Evolutionary conservation across 2,888 invertebrate species (phyloP).

Genomic region (Latheticus oryzae): DNA sequence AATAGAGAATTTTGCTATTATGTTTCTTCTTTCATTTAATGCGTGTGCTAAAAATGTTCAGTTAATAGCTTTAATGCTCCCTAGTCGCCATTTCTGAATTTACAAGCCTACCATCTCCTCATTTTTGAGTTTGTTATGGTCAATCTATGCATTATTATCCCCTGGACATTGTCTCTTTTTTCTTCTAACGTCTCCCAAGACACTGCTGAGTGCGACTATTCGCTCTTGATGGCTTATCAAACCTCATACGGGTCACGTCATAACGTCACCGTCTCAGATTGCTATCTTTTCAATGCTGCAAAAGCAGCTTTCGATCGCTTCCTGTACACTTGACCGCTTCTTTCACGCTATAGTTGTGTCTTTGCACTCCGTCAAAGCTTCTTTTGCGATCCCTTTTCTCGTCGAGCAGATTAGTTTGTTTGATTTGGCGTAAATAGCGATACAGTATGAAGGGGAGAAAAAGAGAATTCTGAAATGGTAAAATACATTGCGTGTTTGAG

Average conservation of each 20-base stretch:
- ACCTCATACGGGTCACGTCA: constrained; percentile 25
- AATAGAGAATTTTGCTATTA: no score
- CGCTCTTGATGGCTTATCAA: constrained; percentile 36
- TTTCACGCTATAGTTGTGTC: constrained; percentile 32
- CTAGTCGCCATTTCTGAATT: no score
- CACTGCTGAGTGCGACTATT: constrained; percentile 1
- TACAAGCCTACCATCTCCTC: no score
- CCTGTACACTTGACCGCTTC: constrained; percentile 38
- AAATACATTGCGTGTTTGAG: constrained; percentile 43
- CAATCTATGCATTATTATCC: constrained; percentile 21
- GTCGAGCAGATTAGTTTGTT: constrained; percentile 54
- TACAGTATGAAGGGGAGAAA: constrained; percentile 43
- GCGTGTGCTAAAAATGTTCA: no score
- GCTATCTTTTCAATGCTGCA: constrained; percentile 35
- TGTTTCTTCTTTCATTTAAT: no score
- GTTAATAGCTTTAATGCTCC: no score
- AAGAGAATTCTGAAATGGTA: constrained; percentile 18
- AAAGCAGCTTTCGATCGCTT: constrained; percentile 23
- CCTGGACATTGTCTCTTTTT: constrained; percentile 3
- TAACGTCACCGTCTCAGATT: constrained; percentile 23
- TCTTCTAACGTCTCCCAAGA: constrained; percentile 25
- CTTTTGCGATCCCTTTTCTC: constrained; percentile 43
- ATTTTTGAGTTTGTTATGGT: neutral
- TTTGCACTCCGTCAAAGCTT: constrained; percentile 42
- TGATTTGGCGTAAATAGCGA: constrained; percentile 52